phyloP scores from a whole-genome alignment of 2,113 vertebrate species.

The Cryptotis parvus region DNA sequence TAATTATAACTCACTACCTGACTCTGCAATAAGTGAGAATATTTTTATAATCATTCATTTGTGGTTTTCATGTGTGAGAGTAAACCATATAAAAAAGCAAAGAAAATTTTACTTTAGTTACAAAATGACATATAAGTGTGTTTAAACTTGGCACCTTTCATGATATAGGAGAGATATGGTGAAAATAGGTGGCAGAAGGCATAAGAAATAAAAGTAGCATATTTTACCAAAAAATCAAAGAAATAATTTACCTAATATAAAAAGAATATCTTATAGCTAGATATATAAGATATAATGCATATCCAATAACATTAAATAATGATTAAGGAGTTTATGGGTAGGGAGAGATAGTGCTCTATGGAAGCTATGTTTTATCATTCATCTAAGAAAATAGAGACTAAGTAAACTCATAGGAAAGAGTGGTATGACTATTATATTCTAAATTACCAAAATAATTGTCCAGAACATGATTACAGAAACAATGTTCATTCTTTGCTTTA shows the following conservation, averaged over 20 bases:
- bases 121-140: background rate
- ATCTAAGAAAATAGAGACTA: constrained; percentile 7
- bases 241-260: background rate
- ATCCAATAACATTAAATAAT: background rate
- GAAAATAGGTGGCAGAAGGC: background rate
- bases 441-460: background rate
- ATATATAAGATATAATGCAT: background rate
- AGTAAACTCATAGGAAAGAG: constrained; percentile 1
- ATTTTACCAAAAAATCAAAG: background rate
- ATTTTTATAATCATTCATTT: background rate
- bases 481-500: background rate
- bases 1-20: constrained; percentile 27
- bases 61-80: background rate
- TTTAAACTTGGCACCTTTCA: background rate
- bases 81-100: constrained; percentile 17
- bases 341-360: background rate
- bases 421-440: background rate
- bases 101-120: background rate
- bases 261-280: background rate
- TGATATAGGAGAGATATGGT: background rate
- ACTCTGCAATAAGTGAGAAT: constrained; percentile 5
- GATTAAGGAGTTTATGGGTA: background rate
- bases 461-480: background rate
- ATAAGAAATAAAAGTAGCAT: background rate
- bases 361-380: background rate